phyloP scores from a whole-genome alignment of 2,797 vertebrate species.

The Phyllotis vaccarum region DNA sequence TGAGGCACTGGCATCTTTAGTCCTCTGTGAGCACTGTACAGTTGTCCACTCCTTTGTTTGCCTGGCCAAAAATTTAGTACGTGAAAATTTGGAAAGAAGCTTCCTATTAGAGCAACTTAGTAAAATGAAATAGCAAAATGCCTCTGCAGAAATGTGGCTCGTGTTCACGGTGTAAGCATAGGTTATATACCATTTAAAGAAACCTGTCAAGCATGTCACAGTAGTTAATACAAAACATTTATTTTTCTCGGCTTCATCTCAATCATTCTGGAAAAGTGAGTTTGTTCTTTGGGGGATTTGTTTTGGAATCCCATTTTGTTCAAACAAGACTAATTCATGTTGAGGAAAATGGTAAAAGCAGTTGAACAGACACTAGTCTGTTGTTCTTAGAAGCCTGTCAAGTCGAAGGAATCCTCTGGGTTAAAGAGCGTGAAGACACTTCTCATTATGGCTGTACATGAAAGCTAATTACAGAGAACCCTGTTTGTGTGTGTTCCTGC shows the following conservation, averaged over 20 bases:
- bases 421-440: neutral
- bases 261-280: slow-evolving; percentile 50
- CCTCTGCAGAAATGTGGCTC: slow-evolving; percentile 52
- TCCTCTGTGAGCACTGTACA: neutral
- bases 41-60: slow-evolving; percentile 9
- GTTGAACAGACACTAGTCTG: slow-evolving; percentile 33
- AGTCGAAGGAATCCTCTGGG: neutral
- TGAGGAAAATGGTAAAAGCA: neutral
- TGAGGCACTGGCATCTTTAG: neutral
- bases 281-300: slow-evolving; percentile 41
- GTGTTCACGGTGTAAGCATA: neutral
- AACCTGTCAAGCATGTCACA: neutral
- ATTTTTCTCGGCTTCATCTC: slow-evolving; percentile 44
- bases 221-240: slow-evolving; percentile 37
- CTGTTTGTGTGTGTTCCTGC: slow-evolving; percentile 63
- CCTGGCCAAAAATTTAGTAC: neutral
- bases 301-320: slow-evolving; percentile 62
- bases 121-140: slow-evolving; percentile 47
- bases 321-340: slow-evolving; percentile 38
- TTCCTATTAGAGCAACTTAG: slow-evolving; percentile 31
- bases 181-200: slow-evolving; percentile 3
- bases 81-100: neutral
- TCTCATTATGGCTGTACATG: slow-evolving; percentile 40
- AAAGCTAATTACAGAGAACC: slow-evolving; percentile 59
- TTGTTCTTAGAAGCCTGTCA: neutral